These are phyloP conservation scores for Cryptophagus acutangulus DNA, from an alignment of 2,888 invertebrate genomes.

Conservation along the genomic window DNA sequence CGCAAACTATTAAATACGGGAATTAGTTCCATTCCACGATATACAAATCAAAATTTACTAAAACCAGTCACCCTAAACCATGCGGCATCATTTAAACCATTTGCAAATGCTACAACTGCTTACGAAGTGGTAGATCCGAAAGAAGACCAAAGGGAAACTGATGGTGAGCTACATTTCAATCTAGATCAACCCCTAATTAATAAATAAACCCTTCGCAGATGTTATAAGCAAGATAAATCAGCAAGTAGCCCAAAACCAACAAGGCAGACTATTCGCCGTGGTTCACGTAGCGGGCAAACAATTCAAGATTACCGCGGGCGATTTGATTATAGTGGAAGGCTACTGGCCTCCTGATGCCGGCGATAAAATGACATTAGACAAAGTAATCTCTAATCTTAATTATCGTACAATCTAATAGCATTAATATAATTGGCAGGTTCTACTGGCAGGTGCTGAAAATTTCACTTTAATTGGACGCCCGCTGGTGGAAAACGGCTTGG, in stretches of 20 bases:
- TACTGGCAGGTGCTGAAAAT: conserved; percentile 72
- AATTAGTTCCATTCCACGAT: conserved; percentile 14
- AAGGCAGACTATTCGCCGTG: conserved; percentile 73
- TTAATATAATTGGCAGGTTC: conserved; percentile 47
- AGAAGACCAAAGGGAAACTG: conserved; percentile 28
- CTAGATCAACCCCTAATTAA: neutral
- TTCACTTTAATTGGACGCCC: conserved; percentile 81
- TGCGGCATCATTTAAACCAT: neutral
- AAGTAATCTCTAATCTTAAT: conserved; percentile 48
- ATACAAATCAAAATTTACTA: conserved; percentile 7
- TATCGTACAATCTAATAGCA: conserved; percentile 6
- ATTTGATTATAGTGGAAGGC: conserved; percentile 75
- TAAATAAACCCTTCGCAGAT: conserved; percentile 38
- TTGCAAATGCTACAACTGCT: conserved; percentile 26
- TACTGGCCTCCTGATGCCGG: conserved; percentile 79
- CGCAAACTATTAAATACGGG: conserved; percentile 20
- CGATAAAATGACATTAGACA: conserved; percentile 74
- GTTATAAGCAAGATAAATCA: conserved; percentile 61
- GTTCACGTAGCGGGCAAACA: conserved; percentile 78
- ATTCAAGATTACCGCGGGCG: conserved; percentile 80
- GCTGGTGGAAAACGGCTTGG: conserved; percentile 66
- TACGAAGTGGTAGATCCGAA: conserved; percentile 40
- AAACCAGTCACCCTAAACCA: neutral
- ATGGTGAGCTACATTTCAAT: conserved; percentile 26
- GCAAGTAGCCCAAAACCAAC: conserved; percentile 52